phyloP scores from a whole-genome alignment of 2,113 vertebrate species.

The Picathartes gymnocephalus region DNA sequence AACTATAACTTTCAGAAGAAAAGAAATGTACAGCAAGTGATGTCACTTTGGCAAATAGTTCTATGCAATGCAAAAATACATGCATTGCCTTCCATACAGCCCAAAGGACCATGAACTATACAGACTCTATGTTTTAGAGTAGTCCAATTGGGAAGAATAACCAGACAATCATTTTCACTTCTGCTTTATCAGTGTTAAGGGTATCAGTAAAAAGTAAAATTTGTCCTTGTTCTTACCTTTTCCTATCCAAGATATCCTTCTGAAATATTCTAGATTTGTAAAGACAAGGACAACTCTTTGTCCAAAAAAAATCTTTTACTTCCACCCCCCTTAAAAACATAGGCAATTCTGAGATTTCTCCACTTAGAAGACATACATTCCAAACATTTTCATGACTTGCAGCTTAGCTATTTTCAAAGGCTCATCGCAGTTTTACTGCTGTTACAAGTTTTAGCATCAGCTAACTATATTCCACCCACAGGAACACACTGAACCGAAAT shows the following conservation, averaged over 20 bases:
- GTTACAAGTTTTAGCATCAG: neutral
- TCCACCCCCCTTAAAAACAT: too few species aligned
- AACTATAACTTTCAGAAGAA: neutral
- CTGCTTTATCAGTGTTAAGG: too few species aligned
- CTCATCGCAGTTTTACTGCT: neutral
- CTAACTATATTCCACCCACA: neutral
- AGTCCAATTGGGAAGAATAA: neutral
- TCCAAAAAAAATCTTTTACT: too few species aligned
- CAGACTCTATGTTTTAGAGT: neutral
- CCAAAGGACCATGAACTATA: neutral
- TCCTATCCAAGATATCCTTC: too few species aligned
- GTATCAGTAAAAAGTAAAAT: too few species aligned
- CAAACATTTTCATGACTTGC: neutral
- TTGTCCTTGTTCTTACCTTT: too few species aligned
- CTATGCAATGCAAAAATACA: neutral
- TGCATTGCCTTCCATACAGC: neutral
- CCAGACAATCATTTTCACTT: too few species aligned
- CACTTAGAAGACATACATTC: neutral
- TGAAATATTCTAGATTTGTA: too few species aligned
- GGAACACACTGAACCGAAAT: neutral
- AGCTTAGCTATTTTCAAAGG: neutral
- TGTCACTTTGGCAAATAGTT: neutral
- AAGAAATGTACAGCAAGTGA: neutral
- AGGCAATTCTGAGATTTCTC: neutral
- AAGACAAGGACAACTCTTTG: too few species aligned